Base-by-base conservation (phyloP, 2,888 invertebrate species). In the Drosophila ustulata region DNA sequence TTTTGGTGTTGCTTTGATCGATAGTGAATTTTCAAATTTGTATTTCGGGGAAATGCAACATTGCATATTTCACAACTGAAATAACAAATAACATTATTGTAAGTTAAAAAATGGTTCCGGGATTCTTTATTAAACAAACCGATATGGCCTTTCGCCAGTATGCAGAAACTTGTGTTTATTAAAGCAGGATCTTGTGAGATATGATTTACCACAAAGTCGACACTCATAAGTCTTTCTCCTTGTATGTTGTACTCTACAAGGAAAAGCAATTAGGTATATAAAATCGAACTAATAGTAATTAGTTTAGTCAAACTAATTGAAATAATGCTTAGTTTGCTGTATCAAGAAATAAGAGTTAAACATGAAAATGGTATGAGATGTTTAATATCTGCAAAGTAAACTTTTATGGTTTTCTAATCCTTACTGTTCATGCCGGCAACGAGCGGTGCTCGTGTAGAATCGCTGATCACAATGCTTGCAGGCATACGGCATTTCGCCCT, bases 401-500 rank as follows among this genome's bases (percentile, higher is more conserved):
- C 18, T 18, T 18, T 18, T 18, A 18, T 18, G 18, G 18, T 18
- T 18, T 18, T 18, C 18, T 18, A 18, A 18, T 18, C 18, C 39
- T 25, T 25, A 90, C 90, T 88, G 78, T 63, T 90, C 90, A 51
- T 90, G 90, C 3, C 89, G 82, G 50, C 82, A 86, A 1, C 86
- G 78, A 6, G 82, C 79, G 57, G 88, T 89, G 23, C 90, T 78
- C n/a, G 90, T 89, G 18, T 80, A 82, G 46, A 90, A 90, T 8
- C 82, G 81, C 2, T 84, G 80, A 39, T 83, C 86, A 39, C 90
- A 90, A 50, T 77, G 85, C 43, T 76, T 72, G 46, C 90, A 90
- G 37, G 78, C 78, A 34, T 87, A 90, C 6, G 91, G 91, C 55
- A 86, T 91, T 1, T 90, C 89, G 50, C 90, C 91, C 0, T 89